Conservation (phyloP, 92 coral and sea anemone genomes). For the Porites evermanni region DNA sequence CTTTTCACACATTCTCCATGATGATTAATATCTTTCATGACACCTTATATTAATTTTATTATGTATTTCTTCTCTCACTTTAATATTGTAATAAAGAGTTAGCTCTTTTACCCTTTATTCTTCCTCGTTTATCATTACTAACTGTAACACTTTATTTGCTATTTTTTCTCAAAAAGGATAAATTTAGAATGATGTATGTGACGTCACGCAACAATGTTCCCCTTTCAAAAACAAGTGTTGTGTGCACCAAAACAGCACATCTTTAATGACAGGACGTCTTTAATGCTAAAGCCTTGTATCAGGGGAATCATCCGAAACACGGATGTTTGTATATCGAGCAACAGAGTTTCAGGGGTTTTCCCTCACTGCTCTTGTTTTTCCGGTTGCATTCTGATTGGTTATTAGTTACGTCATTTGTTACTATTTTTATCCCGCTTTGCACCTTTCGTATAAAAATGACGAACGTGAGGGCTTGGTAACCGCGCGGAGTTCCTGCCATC, state of each 20-base stretch:
- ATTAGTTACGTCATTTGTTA: constrained; percentile 69
- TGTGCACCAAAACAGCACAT: too few relatives aligned
- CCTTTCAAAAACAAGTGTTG: neutral
- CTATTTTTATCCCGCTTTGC: constrained; percentile 70
- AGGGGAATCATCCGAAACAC: neutral
- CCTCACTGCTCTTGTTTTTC: constrained; percentile 17
- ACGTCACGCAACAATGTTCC: neutral
- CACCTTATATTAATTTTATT: too few relatives aligned
- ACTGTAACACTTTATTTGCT: too few relatives aligned
- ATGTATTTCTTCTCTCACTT: too few relatives aligned
- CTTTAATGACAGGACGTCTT: too few relatives aligned
- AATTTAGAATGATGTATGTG: too few relatives aligned
- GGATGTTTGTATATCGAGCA: neutral
- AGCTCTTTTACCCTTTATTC: too few relatives aligned
- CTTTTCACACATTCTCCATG: too few relatives aligned
- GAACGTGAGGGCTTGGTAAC: constrained; percentile 18
- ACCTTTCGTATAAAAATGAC: constrained; percentile 44
- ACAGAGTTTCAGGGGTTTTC: constrained; percentile 27
- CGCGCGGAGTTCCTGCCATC: neutral
- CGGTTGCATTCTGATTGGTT: constrained; percentile 64
- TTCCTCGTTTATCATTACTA: too few relatives aligned
- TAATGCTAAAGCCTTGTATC: neutral
- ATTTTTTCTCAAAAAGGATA: neutral
- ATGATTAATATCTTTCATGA: too few relatives aligned
- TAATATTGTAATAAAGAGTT: too few relatives aligned